Evolutionary conservation across 2,113 vertebrate species (phyloP), one percentile per base, ranked within the genome.

Genomic region (Nettapus auritus): DNA sequence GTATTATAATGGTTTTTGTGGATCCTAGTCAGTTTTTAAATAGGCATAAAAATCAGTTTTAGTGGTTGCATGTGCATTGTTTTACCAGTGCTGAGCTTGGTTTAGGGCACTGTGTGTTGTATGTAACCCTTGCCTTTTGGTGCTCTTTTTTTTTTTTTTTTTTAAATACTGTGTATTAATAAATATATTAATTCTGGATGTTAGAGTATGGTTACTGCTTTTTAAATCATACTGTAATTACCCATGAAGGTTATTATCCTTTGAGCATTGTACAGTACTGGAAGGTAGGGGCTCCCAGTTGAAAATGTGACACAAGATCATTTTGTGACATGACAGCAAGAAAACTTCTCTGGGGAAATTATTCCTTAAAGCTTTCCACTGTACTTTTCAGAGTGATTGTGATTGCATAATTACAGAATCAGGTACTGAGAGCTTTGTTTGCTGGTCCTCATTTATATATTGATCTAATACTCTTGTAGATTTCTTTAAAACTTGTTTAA

Each of bases 231-330:
- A 15, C 3, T 70, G 36, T 89, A 67, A 25, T 59, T 84, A 21
- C 28, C 36, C 2, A 1, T 40, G 42, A 63, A 64, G 19, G 20
- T 86, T 13, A 2, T 78, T 82, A 26, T 42, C 25, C 0, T 0
- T 8, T 44, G 48, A 64, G 20, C 13, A 19, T 26, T 68, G 15
- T 46, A 34, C 19, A 3, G 13, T 70, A 29, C 26, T 56, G 40
- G 57, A 64, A 70, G 33, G 34, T 19, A 17, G n/a, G n/a, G 52
- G 62, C n/a, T 90, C 42, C 8, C 29, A 57, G 53, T 1, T 76
- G 75, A 59, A 88, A 17, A 59, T 83, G 20, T 8, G 33, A 55
- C 33, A 42, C 8, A 17, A 6, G 70, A n/a, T 70, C 46, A 71
- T 79, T 36, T 52, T 85, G 40, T 57, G 18, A 50, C 9, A 9